Conservation (phyloP, 2,797 vertebrate species). For the Taenioides sp. region DNA sequence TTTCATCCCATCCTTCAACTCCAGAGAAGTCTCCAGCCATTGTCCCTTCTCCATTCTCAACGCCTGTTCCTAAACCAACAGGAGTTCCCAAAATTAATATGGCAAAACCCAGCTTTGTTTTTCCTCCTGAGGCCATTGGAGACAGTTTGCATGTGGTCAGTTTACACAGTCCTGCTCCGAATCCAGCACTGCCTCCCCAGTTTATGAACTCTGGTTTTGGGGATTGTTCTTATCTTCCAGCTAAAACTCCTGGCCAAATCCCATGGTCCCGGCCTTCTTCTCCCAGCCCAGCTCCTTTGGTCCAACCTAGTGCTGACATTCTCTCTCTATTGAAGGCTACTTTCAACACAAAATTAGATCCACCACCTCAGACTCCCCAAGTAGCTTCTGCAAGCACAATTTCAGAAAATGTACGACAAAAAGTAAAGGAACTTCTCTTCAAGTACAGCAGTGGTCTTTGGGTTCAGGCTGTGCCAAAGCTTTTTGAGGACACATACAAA, state of each 20-base stretch:
- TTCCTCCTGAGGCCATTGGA: conserved; percentile 8
- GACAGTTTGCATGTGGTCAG: conserved; percentile 7
- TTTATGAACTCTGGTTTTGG: background rate
- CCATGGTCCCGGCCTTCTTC: background rate
- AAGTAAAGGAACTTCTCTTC: conserved; percentile 82
- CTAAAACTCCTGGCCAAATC: background rate
- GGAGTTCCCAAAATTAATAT: background rate
- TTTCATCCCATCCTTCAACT: background rate
- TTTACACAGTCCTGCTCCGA: conserved; percentile 19
- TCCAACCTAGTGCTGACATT: conserved; percentile 6
- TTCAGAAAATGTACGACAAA: conserved; percentile 74
- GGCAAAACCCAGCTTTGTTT: conserved; percentile 39
- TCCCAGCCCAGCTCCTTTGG: background rate
- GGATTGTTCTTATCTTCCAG: background rate
- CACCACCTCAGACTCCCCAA: conserved; percentile 6
- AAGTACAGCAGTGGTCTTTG: conserved; percentile 89
- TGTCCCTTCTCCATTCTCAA: too few species aligned
- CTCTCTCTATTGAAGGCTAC: conserved; percentile 33
- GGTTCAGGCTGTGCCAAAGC: conserved; percentile 87
- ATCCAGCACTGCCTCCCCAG: conserved; percentile 3
- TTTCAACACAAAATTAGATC: conserved; percentile 5
- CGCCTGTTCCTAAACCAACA: conserved; percentile 11
- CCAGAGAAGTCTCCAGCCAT: background rate
- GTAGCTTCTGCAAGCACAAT: conserved; percentile 23
- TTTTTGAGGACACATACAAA: conserved; percentile 87